Conservation (phyloP, 2,797 vertebrate species). For the Pipistrellus nathusii region DNA sequence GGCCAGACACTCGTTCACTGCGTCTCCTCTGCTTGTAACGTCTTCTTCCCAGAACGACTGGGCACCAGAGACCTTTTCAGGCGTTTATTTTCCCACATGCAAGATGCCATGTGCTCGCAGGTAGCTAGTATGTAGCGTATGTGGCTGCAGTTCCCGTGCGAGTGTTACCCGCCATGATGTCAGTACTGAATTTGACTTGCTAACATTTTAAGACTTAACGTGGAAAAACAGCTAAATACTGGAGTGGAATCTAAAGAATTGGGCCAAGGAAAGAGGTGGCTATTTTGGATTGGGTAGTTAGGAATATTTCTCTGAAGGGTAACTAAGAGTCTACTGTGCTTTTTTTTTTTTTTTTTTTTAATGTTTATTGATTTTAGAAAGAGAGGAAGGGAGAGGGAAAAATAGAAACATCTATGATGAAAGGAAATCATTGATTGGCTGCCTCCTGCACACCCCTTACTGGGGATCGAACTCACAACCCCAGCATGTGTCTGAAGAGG, state of each 20-base stretch:
- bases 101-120: background rate
- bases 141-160: background rate
- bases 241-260: background rate
- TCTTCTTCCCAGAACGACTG: conserved; percentile 53
- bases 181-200: background rate
- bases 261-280: background rate
- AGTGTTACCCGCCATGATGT: background rate
- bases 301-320: background rate
- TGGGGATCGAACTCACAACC: too few relatives aligned
- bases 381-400: too few relatives aligned
- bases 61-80: conserved; percentile 30
- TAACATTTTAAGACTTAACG: background rate
- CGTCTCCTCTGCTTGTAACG: background rate
- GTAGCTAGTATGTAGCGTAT: background rate
- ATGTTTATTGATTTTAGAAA: too few relatives aligned
- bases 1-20: background rate
- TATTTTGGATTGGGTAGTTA: background rate
- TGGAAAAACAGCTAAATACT: background rate
- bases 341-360: too few relatives aligned
- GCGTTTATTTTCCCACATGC: background rate
- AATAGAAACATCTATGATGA: too few relatives aligned
- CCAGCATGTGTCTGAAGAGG: too few relatives aligned
- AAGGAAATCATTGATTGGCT: too few relatives aligned
- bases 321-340: background rate
- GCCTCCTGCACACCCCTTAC: too few relatives aligned